Conservation (phyloP, 2,888 invertebrate species). For the Oeneis ivallda region DNA sequence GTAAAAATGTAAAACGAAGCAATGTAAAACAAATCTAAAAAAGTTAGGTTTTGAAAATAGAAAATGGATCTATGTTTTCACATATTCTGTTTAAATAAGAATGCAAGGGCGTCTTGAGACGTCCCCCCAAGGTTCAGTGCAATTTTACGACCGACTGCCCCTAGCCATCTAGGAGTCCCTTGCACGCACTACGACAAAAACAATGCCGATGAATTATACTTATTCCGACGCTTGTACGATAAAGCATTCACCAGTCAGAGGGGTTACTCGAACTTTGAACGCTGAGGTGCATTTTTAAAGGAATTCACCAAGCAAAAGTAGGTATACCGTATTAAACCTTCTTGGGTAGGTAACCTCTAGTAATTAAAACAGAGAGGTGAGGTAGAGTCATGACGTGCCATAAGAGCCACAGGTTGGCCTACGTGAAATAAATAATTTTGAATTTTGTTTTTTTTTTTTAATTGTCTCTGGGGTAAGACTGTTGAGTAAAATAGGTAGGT, state of each 20-base stretch:
- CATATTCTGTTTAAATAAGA: slow-evolving; percentile 61
- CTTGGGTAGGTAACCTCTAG: no score
- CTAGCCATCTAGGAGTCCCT: slow-evolving; percentile 50
- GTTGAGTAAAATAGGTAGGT: no score
- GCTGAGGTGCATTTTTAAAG: not conserved
- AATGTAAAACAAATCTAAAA: no score
- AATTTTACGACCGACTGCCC: slow-evolving; percentile 77
- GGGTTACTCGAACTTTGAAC: slow-evolving; percentile 4
- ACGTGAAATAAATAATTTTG: no score
- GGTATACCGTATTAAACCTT: no score
- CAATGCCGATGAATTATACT: slow-evolving; percentile 46
- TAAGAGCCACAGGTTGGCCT: no score
- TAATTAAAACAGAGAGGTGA: no score
- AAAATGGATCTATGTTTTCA: slow-evolving; percentile 39
- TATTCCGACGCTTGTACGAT: slow-evolving; percentile 28
- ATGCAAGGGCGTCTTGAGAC: slow-evolving; percentile 78
- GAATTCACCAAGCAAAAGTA: not conserved
- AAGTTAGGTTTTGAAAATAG: not conserved
- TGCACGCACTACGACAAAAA: slow-evolving; percentile 54
- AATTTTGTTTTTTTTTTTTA: no score
- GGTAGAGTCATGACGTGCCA: no score
- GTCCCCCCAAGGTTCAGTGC: slow-evolving; percentile 72
- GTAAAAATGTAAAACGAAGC: no score
- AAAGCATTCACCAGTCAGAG: slow-evolving; percentile 24
- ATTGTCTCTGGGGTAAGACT: no score